Evolutionary conservation across 1,140 invertebrate species (phyloP).

Genomic region (silkworm (Bombyx mori)): DNA sequence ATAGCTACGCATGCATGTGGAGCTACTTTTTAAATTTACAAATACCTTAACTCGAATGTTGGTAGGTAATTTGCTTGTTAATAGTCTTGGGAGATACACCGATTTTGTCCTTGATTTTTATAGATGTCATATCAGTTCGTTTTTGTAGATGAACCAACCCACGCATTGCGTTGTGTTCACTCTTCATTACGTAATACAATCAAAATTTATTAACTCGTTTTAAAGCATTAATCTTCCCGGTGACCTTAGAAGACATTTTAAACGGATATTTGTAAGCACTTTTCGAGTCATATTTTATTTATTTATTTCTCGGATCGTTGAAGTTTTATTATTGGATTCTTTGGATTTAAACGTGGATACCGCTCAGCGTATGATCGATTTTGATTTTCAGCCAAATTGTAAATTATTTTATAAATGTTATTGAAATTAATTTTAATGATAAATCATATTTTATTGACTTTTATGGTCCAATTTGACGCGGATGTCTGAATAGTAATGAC

Average conservation of each 20-base stretch:
- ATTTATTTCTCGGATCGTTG: slow-evolving; percentile 11
- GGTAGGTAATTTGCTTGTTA: no score
- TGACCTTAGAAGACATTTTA: slow-evolving; percentile 25
- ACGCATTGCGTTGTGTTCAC: slow-evolving; percentile 34
- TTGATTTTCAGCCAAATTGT: neutral
- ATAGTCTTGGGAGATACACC: neutral
- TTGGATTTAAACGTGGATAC: slow-evolving; percentile 7
- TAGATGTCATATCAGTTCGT: slow-evolving; percentile 40
- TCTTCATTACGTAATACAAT: slow-evolving; percentile 44
- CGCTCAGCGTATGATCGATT: neutral
- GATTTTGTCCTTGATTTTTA: slow-evolving; percentile 45
- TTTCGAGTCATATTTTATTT: slow-evolving; percentile 13
- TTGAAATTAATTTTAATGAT: neutral
- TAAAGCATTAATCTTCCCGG: slow-evolving; percentile 30
- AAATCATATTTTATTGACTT: no score
- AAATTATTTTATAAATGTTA: neutral
- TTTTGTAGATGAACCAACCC: slow-evolving; percentile 24
- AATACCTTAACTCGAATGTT: no score
- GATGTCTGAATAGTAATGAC: no score
- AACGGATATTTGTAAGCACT: slow-evolving; percentile 19
- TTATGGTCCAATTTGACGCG: no score
- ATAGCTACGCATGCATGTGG: no score
- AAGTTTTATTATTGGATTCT: slow-evolving; percentile 14
- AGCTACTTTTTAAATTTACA: no score
- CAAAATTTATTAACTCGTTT: slow-evolving; percentile 45